Evolutionary conservation across 1,140 invertebrate species (phyloP).

Genomic region (Macrostomum lignano): DNA sequence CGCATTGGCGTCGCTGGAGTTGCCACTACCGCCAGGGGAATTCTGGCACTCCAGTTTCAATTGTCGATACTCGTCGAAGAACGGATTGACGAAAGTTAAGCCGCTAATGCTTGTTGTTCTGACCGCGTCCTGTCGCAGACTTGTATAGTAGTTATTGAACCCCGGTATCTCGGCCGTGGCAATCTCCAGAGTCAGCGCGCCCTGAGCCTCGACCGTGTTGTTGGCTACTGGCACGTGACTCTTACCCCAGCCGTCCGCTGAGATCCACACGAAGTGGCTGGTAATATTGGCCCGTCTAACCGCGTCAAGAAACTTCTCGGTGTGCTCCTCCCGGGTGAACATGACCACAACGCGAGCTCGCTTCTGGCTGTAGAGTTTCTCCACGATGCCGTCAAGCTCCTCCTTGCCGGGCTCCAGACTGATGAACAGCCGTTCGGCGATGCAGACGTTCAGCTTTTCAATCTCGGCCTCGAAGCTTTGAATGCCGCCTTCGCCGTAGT

Average conservation of each 20-base stretch:
- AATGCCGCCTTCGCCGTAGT: conserved; percentile 17
- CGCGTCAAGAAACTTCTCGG: conserved; percentile 13
- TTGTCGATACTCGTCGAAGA: too few relatives aligned
- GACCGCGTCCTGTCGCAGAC: too few relatives aligned
- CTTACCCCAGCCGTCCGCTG: conserved; percentile 45
- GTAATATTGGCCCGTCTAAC: conserved; percentile 20
- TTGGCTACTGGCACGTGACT: too few relatives aligned
- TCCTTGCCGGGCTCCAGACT: conserved; percentile 32
- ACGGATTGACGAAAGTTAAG: too few relatives aligned
- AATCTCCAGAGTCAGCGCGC: too few relatives aligned
- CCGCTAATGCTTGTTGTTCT: too few relatives aligned
- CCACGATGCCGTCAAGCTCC: conserved; percentile 7
- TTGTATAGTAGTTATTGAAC: too few relatives aligned
- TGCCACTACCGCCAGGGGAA: too few relatives aligned
- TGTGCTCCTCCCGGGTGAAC: background rate
- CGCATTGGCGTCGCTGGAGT: too few relatives aligned
- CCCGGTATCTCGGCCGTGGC: too few relatives aligned
- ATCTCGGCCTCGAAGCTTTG: conserved; percentile 36
- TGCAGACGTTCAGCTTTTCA: conserved; percentile 40
- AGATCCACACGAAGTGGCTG: conserved; percentile 38
- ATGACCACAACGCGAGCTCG: conserved; percentile 6
- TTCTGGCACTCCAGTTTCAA: too few relatives aligned
- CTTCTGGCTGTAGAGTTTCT: background rate
- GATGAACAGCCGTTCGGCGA: conserved; percentile 40
- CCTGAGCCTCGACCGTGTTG: too few relatives aligned